Percentiles rank a stretch among this genome's conserved stretches.
Evolutionary conservation across 2,113 vertebrate genomes (phyloP).

Genomic region (Ahaetulla prasina): DNA sequence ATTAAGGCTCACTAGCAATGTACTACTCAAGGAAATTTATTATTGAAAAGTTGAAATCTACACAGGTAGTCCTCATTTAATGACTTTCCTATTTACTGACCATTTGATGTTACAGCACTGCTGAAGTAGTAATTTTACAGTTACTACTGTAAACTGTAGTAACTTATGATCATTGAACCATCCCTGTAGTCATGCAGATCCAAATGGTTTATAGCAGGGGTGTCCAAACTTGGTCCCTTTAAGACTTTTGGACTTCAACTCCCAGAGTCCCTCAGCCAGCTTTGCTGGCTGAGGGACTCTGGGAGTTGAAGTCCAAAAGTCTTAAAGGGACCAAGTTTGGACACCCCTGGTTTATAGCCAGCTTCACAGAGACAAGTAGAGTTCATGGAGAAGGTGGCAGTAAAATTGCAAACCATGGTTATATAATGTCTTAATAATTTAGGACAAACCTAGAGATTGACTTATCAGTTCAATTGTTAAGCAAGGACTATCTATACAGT

Average conservation of each 20-base stretch:
- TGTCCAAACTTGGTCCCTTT: no score
- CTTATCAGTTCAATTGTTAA: neutral
- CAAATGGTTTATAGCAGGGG: neutral
- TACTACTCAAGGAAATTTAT: conserved; percentile 54
- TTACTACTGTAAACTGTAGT: no score
- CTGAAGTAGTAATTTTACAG: neutral
- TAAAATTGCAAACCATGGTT: neutral
- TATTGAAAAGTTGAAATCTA: conserved; percentile 21
- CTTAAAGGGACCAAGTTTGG: no score
- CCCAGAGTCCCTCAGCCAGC: no score
- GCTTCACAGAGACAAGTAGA: neutral
- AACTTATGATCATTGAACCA: neutral
- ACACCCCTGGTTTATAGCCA: neutral
- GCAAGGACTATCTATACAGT: neutral
- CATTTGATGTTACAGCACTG: neutral
- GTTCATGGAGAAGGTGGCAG: neutral
- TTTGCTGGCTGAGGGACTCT: no score
- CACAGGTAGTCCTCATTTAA: neutral
- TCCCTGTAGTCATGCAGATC: neutral
- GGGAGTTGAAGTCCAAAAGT: no score
- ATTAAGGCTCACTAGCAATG: conserved; percentile 34
- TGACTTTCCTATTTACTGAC: neutral
- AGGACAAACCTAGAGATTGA: neutral
- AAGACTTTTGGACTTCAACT: no score
- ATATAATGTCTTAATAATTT: neutral